Base-by-base conservation (phyloP, 2,888 invertebrate species). In the Hirtodrosophila duncani region DNA sequence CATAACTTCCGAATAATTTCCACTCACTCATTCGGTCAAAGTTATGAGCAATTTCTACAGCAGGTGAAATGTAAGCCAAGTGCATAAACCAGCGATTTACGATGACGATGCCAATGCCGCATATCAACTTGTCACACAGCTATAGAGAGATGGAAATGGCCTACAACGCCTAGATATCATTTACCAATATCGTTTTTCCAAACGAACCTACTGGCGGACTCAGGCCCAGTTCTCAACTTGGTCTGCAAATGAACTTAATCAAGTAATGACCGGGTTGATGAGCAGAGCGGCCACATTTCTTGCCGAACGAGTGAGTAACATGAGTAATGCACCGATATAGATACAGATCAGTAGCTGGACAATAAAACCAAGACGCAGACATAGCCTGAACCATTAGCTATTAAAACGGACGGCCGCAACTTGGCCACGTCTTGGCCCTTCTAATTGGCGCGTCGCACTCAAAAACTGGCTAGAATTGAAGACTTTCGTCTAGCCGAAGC, bases 241-340 rank as follows among this genome's bases (percentile, higher is more conserved):
- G 49, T 63, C 59, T 70, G 63, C 63, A 56, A 72, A 74, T 72
- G 79, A 72, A 78, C 79, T 78, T 74, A 56, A 78, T 72, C 72
- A 74, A 70, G 70, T 72, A 78, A 72, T 72, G 79, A 78, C 79
- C 75, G 23, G 63, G 39, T 60, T 72, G 72, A 72, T 72, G 75
- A 65, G 75, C n/a, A n/a, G 50, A 58, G 42, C 62, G 48, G 49
- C 57, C 62, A 57, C 64, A 67, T 74, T 74, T 69, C 68, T 71
- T 69, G 18, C 21, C 33, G 26, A 37, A 37, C 45, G 50, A n/a
- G n/a, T n/a, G n/a, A n/a, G 71, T 77, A 74, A 72, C 58, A 53
- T 70, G 79, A 72, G 79, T 65, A 72, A 70, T 67, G 52, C 44
- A 34, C 24, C 13, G 20, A 33, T 23, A 27, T 37, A 51, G 71